Evolutionary conservation across 2,888 invertebrate species (phyloP).

Genomic region (Lithosia quadra): DNA sequence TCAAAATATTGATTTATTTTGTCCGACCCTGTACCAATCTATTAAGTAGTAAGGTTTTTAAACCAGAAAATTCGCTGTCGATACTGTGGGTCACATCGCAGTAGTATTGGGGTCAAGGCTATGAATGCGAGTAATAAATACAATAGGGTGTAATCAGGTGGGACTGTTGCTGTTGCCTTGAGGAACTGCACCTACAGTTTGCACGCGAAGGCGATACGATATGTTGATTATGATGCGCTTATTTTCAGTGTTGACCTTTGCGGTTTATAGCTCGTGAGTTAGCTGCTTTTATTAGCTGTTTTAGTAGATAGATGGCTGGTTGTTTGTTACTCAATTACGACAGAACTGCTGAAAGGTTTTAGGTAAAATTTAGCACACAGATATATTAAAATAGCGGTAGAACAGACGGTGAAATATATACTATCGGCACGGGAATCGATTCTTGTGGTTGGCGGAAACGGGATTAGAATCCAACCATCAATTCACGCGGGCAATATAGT

Average conservation of each 20-base stretch:
- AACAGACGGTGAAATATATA: too few relatives aligned
- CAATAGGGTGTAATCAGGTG: constrained; percentile 34
- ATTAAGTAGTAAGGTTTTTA: background rate
- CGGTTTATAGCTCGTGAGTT: background rate
- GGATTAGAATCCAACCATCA: too few relatives aligned
- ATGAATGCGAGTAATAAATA: constrained; percentile 32
- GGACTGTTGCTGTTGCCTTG: constrained; percentile 30
- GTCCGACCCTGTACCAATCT: background rate
- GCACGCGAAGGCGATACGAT: constrained; percentile 41
- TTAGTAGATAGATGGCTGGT: background rate
- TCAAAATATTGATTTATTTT: background rate
- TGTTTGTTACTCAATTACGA: background rate
- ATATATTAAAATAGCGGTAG: too few relatives aligned
- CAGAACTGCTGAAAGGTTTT: background rate
- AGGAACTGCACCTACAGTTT: constrained; percentile 50
- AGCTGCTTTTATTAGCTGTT: background rate
- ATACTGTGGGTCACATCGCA: constrained; percentile 13
- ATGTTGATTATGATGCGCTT: constrained; percentile 11
- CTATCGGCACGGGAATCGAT: too few relatives aligned
- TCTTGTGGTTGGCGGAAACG: too few relatives aligned
- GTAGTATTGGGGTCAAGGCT: constrained; percentile 35
- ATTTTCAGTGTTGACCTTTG: constrained; percentile 5
- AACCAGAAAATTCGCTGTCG: background rate
- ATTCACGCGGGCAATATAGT: too few relatives aligned
- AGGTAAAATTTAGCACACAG: too few relatives aligned